These are phyloP conservation scores for Dromas ardeola DNA, from an alignment of 2,113 vertebrate genomes.

Conservation along the genomic window DNA sequence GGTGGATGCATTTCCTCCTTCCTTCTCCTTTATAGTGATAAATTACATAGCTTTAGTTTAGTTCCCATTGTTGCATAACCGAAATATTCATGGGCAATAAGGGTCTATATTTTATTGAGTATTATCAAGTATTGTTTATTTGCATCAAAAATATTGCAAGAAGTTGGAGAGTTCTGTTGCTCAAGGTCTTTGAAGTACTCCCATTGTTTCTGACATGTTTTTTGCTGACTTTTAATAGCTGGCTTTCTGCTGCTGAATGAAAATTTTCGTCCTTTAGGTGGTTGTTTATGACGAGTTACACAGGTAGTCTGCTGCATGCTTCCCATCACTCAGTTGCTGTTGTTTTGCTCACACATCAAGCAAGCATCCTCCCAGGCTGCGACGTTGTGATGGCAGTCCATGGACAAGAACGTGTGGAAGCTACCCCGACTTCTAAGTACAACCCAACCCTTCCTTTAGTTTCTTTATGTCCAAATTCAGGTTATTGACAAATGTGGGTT, in stretches of 20 bases:
- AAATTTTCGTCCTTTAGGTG: not conserved
- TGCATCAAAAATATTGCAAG: not conserved
- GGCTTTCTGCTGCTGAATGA: not conserved
- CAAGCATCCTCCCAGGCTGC: not conserved
- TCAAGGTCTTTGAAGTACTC: not conserved
- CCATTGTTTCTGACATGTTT: not conserved
- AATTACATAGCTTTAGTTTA: not conserved
- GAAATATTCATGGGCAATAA: not conserved
- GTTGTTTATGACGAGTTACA: not conserved
- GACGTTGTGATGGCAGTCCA: not conserved
- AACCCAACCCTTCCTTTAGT: not conserved
- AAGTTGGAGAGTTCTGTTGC: not conserved
- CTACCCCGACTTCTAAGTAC: not conserved
- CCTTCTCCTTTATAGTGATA: not conserved
- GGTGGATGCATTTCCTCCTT: not conserved
- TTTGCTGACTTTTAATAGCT: not conserved
- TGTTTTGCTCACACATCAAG: not conserved
- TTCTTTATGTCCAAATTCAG: not conserved
- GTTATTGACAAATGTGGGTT: not conserved
- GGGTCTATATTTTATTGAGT: not conserved
- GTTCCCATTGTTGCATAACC: not conserved
- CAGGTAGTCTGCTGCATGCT: not conserved
- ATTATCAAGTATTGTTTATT: not conserved
- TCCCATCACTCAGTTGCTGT: not conserved
- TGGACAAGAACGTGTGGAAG: not conserved